These are phyloP conservation scores for Scolopax rusticola DNA, from an alignment of 2,797 vertebrate genomes.

Conservation along the genomic window DNA sequence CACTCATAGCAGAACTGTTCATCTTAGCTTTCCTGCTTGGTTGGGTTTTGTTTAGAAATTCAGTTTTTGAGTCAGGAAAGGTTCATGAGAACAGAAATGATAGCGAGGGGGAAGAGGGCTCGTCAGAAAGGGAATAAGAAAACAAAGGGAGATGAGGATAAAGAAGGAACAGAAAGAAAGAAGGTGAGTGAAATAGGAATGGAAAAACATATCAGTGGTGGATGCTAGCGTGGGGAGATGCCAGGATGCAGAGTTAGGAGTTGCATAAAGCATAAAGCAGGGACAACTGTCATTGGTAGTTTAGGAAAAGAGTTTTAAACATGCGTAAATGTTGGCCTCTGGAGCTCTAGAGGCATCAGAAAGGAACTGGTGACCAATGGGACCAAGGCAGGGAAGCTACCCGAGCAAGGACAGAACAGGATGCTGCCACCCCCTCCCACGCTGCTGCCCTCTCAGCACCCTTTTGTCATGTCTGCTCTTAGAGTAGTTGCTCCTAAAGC, in stretches of 20 bases:
- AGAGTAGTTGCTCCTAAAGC: neutral
- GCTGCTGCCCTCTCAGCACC: neutral
- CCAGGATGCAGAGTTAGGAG: neutral
- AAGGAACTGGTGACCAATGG: neutral
- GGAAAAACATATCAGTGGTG: neutral
- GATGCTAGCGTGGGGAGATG: neutral
- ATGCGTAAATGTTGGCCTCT: neutral
- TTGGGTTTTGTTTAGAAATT: neutral
- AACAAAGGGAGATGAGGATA: neutral
- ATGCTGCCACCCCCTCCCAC: accelerated
- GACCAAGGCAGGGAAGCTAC: neutral
- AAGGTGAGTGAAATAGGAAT: neutral
- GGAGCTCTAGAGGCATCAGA: neutral
- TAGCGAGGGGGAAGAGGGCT: neutral
- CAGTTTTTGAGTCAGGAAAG: neutral
- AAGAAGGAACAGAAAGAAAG: neutral
- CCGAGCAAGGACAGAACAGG: neutral
- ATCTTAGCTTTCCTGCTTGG: neutral
- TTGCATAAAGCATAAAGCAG: neutral
- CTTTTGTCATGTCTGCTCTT: neutral
- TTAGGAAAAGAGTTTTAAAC: neutral
- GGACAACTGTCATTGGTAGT: neutral
- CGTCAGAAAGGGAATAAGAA: neutral
- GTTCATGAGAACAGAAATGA: neutral
- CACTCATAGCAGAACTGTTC: neutral